Evolutionary conservation across 30 jellyfish, hydroid and myxozoan genomes (phyloP), one percentile per base, ranked within the genome.

Genomic region (Morbakka virulenta): DNA sequence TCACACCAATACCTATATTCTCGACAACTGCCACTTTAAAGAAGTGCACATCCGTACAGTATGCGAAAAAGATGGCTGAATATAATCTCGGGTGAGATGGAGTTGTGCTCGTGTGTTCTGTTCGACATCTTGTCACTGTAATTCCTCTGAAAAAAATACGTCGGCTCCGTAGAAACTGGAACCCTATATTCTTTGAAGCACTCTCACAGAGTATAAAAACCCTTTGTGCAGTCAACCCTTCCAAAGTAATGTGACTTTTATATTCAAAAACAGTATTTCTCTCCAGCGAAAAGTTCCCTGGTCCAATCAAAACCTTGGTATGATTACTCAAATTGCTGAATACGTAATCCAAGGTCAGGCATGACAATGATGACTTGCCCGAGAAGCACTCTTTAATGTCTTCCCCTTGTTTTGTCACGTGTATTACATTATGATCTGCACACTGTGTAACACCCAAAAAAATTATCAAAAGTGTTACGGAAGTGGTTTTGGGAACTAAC

Each of bases 271-370:
- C 36, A 1, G 84, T 74, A 48, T 74, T 57, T 6, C 47, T 50
- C 35, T 9, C 26, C 27, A 87, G 74, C 0, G 64, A 9, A 51
- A 64, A 66, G 48, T 30, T 32, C 4, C 88, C 89, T 1, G 72
- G 34, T 48, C 30, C 80, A 2, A 87, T 29, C 31, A 9, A 25
- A 12, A 87, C 53, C 41, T 21, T 62, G 2, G 90, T 66, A 73
- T 77, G 33, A 64, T 28, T 77, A 4, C 48, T 23, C 32, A 65
- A 25, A 28, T 77, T 78, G 3, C 22, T 47, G 24, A 87, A 74
- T 22, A 71, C 86, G 66, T 14, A 87, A 51, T 87, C 94, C 27
- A 87, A 53, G 0, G 90, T 70, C 25, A 17, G 57, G 61, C 96
- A 87, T 0, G 96, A 67, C 30, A 70, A 79, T n/a, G n/a, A n/a